A percentile compares a stretch with the other conserved stretches of the same genome.
These are phyloP conservation scores for Caenorhabditis sp. DNA, from an alignment of 2,888 invertebrate genomes.

Conservation along the genomic window DNA sequence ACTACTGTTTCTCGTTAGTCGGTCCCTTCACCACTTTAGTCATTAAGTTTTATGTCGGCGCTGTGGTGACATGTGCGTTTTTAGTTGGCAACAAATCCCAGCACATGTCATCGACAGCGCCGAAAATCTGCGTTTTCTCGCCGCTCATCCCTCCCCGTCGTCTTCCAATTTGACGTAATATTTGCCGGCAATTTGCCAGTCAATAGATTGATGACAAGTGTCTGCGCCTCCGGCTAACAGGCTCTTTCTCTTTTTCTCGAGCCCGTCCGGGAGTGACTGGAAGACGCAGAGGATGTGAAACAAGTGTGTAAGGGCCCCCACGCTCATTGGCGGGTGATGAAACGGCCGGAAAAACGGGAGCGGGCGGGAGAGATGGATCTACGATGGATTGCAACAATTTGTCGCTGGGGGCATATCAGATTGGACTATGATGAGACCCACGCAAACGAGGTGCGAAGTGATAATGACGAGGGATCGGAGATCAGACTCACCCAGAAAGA, in stretches of 20 bases:
- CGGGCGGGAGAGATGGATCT: slow-evolving; percentile 5
- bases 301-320: slow-evolving; percentile 37
- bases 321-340: slow-evolving; percentile 29
- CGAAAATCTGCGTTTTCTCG: slow-evolving; percentile 11
- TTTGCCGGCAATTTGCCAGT: slow-evolving; percentile 58
- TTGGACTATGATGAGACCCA: slow-evolving; percentile 17
- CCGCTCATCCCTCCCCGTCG: not conserved
- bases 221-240: slow-evolving; percentile 1
- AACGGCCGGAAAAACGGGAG: slow-evolving; percentile 8
- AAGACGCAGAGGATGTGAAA: slow-evolving; percentile 28
- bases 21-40: slow-evolving; percentile 14
- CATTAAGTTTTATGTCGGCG: slow-evolving; percentile 34
- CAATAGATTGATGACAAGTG: slow-evolving; percentile 53
- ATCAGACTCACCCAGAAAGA: slow-evolving; percentile 81
- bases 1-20: slow-evolving; percentile 1
- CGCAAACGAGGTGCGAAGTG: slow-evolving; percentile 30
- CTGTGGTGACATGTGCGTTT: slow-evolving; percentile 49
- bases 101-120: slow-evolving; percentile 43
- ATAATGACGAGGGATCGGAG: slow-evolving; percentile 19
- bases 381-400: slow-evolving; percentile 52
- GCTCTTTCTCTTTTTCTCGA: too few relatives aligned
- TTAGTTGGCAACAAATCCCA: slow-evolving; percentile 46
- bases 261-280: not conserved
- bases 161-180: slow-evolving; percentile 51
- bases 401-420: slow-evolving; percentile 14